Base-by-base conservation (phyloP, 1,140 invertebrate species). In the Neotoxoptera formosana region DNA sequence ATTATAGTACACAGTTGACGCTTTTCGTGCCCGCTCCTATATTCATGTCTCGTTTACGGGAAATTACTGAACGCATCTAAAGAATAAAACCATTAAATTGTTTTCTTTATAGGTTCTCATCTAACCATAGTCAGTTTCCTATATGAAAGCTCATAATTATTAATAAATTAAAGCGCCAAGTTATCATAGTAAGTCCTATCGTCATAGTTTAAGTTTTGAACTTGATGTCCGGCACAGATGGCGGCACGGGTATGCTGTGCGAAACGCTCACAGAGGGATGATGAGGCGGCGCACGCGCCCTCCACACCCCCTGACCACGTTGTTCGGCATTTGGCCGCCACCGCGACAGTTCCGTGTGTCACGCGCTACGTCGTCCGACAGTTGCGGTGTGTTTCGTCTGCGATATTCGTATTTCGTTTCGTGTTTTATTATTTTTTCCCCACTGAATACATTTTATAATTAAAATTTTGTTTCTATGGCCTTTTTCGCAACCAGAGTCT, bases 261-360 rank as follows among this genome's bases (percentile, higher is more conserved):
- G 9, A 34, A 41, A 21, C 51, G 23, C 1, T 25, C 9, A 9
- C 11, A 41, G 36, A 83, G 81, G 81, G 84, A 47, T 87, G n/a
- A 53, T n/a, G n/a, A 41, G 21, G 23, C 34, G 2, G 36, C 89
- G 89, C 89, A 90, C 89, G 89, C 89, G 89, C 89, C 53, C 53
- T 23, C 36, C 89, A 56, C 20, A 41, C n/a, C 21, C 53, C 36
- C 34, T 53, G 53, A 90, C 89, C 89, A 90, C 89, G 89, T 90
- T 90, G 87, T 53, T 53, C n/a, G 36, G 89, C 30, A 23, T 60
- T 45, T 36, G 34, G 51, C 34, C 89, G 34, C 34, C 53, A 23
- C 34, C 53, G 36, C 53, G 51, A 23, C 36, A 90, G 89, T 90
- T 30, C 53, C 53, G 51, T 60, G 89, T 90, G 89, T 90, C 89